These are phyloP conservation scores for Ecdyonurus torrentis DNA, from an alignment of 2,888 invertebrate genomes.

Conservation along the genomic window DNA sequence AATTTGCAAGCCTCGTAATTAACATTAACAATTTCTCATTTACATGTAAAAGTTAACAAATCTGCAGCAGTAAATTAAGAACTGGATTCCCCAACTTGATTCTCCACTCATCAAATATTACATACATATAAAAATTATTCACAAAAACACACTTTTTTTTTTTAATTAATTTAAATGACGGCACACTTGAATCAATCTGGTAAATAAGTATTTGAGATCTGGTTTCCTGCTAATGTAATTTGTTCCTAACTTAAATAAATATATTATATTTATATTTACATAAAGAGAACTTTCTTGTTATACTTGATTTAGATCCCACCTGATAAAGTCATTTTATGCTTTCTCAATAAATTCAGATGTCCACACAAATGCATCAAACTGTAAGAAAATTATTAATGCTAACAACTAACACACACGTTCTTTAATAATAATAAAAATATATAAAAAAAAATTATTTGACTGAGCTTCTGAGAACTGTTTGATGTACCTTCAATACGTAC, in stretches of 20 bases:
- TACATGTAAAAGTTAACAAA: too few relatives aligned
- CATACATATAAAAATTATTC: too few relatives aligned
- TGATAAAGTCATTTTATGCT: neutral
- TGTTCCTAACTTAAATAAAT: neutral
- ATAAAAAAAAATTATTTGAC: conserved; percentile 2
- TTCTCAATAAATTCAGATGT: neutral
- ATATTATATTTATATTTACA: neutral
- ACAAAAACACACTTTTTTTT: too few relatives aligned
- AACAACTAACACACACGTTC: neutral
- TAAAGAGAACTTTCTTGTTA: neutral
- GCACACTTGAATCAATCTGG: too few relatives aligned
- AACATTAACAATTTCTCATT: too few relatives aligned
- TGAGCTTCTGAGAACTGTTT: conserved; percentile 8
- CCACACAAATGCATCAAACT: neutral
- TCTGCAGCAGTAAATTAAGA: too few relatives aligned
- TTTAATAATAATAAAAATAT: neutral
- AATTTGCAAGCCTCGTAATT: neutral
- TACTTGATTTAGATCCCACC: neutral
- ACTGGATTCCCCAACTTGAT: too few relatives aligned
- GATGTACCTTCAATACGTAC: conserved; percentile 10
- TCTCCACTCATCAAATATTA: too few relatives aligned
- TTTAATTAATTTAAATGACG: too few relatives aligned
- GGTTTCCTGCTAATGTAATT: neutral
- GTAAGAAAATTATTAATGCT: neutral
- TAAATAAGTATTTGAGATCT: too few relatives aligned